phyloP scores from a whole-genome alignment of 2,888 invertebrate species.

The Cremastinae sp. region DNA sequence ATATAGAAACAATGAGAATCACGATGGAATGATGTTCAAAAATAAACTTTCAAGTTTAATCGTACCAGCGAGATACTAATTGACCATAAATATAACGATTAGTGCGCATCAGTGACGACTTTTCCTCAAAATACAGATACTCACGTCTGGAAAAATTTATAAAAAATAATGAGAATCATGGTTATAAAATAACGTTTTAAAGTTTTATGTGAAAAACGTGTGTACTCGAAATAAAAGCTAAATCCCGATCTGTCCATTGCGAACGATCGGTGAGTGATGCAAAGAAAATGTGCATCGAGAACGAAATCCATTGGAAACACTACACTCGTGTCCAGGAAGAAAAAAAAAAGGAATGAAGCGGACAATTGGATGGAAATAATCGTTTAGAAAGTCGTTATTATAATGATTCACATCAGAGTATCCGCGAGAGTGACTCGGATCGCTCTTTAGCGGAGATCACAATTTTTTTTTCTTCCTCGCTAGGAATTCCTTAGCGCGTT shows the following conservation, averaged over 20 bases:
- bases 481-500: conserved; percentile 15
- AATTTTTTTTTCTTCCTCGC: conserved; percentile 17
- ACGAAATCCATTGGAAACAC: conserved; percentile 4
- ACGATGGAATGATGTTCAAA: no score
- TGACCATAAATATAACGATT: neutral
- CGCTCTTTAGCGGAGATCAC: conserved; percentile 38
- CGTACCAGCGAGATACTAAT: no score
- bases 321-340: neutral
- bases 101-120: neutral
- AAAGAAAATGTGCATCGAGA: no score
- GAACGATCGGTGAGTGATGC: no score
- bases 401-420: conserved; percentile 41
- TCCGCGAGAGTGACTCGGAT: conserved; percentile 23
- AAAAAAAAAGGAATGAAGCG: neutral
- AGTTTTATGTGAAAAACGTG: no score
- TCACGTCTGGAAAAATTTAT: neutral
- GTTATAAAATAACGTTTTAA: neutral
- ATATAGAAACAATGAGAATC: no score
- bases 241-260: no score
- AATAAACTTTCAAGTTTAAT: no score
- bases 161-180: neutral
- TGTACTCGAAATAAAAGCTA: no score
- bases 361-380: conserved; percentile 29
- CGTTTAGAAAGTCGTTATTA: conserved; percentile 53
- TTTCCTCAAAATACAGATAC: neutral